These are phyloP conservation scores for Pollenia labialis DNA, from an alignment of 2,888 invertebrate genomes.

Conservation along the genomic window DNA sequence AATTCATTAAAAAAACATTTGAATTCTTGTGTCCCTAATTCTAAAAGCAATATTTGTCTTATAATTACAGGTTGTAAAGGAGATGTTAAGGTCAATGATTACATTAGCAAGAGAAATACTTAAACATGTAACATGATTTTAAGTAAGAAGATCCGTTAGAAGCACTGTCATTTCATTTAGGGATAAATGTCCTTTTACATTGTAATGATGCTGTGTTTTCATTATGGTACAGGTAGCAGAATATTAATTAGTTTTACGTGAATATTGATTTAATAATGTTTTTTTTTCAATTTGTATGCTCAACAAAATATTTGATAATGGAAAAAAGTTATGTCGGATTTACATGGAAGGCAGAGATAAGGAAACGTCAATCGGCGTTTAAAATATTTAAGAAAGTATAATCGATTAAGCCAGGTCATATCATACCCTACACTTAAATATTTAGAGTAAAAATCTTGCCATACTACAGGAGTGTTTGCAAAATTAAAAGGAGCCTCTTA, in stretches of 20 bases:
- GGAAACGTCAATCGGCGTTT: too few species aligned
- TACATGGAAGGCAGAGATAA: too few species aligned
- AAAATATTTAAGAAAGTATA: too few species aligned
- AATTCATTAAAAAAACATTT: slow-evolving; percentile 63
- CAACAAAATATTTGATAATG: too few species aligned
- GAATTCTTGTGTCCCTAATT: slow-evolving; percentile 13
- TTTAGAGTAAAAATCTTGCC: too few species aligned
- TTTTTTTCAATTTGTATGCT: too few species aligned
- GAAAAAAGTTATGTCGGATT: too few species aligned
- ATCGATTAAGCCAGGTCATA: too few species aligned
- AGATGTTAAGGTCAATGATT: slow-evolving; percentile 30
- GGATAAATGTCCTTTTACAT: slow-evolving; percentile 30
- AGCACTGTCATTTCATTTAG: not conserved
- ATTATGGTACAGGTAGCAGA: not conserved
- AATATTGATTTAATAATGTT: not conserved
- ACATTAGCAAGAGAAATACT: not conserved
- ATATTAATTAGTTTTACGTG: not conserved
- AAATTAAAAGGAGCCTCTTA: too few species aligned
- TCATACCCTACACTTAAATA: too few species aligned
- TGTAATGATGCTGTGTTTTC: not conserved
- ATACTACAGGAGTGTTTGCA: too few species aligned
- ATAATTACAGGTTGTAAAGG: not conserved
- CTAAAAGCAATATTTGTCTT: not conserved
- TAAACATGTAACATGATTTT: slow-evolving; percentile 17
- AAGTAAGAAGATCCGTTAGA: not conserved